Evolutionary conservation across 2,888 invertebrate genomes (phyloP).

Genomic region (Enchytraeus crypticus): DNA sequence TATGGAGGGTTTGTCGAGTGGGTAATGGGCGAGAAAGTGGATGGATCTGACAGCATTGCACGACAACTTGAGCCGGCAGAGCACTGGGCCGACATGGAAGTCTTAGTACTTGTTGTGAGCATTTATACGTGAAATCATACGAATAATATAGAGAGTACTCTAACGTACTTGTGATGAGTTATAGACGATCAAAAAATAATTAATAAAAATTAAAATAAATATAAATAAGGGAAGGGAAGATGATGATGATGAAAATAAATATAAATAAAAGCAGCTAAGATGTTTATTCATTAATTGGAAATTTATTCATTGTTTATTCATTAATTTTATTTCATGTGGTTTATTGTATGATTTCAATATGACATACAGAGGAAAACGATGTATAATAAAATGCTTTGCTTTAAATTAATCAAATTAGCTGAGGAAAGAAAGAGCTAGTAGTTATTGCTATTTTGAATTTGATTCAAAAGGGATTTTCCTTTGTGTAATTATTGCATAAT

Average conservation of each 20-base stretch:
- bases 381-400: too few species aligned
- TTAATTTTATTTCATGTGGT: background rate
- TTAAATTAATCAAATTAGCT: too few species aligned
- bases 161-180: background rate
- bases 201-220: too few species aligned
- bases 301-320: background rate
- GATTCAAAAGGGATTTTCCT: background rate
- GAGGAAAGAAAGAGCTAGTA: too few species aligned
- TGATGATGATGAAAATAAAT: background rate
- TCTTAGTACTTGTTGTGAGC: constrained; percentile 75
- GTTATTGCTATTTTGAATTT: too few species aligned
- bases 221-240: background rate
- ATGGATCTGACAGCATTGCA: constrained; percentile 42
- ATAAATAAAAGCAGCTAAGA: background rate
- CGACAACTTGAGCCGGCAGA: constrained; percentile 57
- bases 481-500: too few species aligned
- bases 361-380: too few species aligned
- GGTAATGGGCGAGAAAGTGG: constrained; percentile 54
- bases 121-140: too few species aligned
- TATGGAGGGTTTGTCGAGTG: constrained; percentile 91
- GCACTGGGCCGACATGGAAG: constrained; percentile 84
- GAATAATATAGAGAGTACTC: background rate
- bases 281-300: too few species aligned
- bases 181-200: background rate
- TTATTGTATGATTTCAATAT: too few species aligned